These are phyloP conservation scores for Podarcis muralis DNA, from an alignment of 2,113 vertebrate genomes.

Conservation along the genomic window DNA sequence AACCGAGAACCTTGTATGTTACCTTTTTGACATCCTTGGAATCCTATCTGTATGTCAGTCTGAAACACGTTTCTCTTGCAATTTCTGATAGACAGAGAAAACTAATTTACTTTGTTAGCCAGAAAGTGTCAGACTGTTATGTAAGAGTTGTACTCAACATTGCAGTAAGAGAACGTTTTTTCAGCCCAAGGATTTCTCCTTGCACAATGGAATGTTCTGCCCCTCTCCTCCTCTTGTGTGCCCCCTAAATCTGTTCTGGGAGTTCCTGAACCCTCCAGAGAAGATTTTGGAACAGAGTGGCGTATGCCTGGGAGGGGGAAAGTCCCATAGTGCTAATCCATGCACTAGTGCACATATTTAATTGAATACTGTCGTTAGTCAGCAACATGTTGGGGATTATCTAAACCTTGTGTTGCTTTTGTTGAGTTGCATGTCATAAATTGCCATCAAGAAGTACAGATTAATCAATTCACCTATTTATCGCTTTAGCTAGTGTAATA, in stretches of 20 bases:
- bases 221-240: no score
- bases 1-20: neutral
- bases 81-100: neutral
- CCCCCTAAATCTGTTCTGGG: no score
- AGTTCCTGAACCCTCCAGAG: no score
- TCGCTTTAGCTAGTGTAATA: neutral
- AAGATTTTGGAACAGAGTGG: no score
- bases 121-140: neutral
- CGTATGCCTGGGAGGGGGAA: no score
- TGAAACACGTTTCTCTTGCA: neutral
- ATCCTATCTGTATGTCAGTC: neutral
- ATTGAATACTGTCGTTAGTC: neutral
- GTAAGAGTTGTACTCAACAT: no score
- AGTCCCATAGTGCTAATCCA: no score
- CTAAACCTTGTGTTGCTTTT: neutral
- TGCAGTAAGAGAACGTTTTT: no score
- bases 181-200: no score
- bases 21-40: neutral
- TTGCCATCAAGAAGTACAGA: neutral
- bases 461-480: neutral
- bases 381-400: neutral
- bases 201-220: no score
- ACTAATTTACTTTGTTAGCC: neutral
- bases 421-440: neutral
- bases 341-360: no score